Evolutionary conservation across 2,797 vertebrate genomes (phyloP).

Genomic region (Loriculus beryllinus): DNA sequence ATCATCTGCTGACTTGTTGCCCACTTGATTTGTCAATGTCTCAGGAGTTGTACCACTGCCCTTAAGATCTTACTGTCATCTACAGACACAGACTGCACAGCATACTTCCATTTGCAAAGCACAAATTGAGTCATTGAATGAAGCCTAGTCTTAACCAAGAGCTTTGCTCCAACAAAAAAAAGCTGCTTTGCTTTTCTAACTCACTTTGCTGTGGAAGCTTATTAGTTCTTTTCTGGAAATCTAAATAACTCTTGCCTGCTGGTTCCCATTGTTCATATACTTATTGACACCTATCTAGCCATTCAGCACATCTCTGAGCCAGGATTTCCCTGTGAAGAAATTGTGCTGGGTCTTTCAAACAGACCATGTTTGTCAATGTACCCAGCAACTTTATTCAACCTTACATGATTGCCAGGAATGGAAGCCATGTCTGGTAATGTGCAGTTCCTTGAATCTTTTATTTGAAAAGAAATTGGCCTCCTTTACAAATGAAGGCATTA

Average conservation of each 20-base stretch:
- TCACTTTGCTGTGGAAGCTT: not conserved
- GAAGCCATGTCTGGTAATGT: not conserved
- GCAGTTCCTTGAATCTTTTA: accelerated
- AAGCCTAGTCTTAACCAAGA: not conserved
- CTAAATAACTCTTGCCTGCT: not conserved
- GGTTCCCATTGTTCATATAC: not conserved
- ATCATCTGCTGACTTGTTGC: not conserved
- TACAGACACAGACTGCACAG: not conserved
- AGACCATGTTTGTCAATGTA: accelerated
- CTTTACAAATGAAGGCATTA: not conserved
- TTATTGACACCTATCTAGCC: not conserved
- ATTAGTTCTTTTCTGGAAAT: not conserved
- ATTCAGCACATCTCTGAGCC: not conserved
- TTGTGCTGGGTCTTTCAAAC: not conserved
- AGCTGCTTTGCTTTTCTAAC: not conserved
- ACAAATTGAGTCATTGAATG: not conserved
- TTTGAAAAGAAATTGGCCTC: not conserved
- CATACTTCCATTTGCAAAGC: not conserved
- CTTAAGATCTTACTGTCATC: not conserved
- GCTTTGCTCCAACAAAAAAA: not conserved
- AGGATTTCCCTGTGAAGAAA: not conserved
- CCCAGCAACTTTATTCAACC: not conserved
- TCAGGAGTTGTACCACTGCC: not conserved
- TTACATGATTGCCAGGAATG: not conserved
- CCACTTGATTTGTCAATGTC: not conserved